Conservation (phyloP, 35 echinoderm and acorn worm genomes). For the Stichopus chloronotus region DNA sequence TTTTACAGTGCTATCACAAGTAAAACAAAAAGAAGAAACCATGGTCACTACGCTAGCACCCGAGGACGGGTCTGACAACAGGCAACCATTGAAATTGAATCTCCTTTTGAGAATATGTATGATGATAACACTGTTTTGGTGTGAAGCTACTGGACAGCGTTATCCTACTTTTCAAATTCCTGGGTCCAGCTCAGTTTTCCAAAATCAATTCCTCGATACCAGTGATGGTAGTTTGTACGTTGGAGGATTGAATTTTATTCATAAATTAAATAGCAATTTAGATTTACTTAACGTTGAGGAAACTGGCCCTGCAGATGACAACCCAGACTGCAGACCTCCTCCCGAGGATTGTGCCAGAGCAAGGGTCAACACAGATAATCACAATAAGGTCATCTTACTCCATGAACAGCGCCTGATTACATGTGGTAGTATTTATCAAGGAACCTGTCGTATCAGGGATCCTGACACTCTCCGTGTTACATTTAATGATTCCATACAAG, state of each 20-base stretch:
- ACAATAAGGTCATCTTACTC: not conserved
- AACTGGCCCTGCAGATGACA: conserved; percentile 38
- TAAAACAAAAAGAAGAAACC: no score
- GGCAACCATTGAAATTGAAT: no score
- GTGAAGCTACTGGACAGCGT: not conserved
- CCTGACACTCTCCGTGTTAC: not conserved
- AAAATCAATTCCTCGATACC: conserved; percentile 6
- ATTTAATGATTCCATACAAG: not conserved
- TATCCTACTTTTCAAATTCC: conserved; percentile 31
- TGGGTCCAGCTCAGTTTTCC: conserved; percentile 16
- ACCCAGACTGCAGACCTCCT: not conserved
- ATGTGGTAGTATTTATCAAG: conserved; percentile 25
- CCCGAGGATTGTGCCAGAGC: not conserved
- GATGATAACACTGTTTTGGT: no score
- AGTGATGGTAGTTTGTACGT: conserved; percentile 19
- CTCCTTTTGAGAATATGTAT: no score
- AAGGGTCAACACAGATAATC: not conserved
- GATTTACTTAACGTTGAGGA: not conserved
- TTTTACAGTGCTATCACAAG: no score
- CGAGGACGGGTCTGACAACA: no score
- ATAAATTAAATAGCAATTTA: conserved; percentile 33
- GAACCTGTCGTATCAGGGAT: conserved; percentile 16
- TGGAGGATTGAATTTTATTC: conserved; percentile 43
- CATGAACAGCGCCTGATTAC: not conserved
- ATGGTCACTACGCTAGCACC: no score